Base-by-base conservation (phyloP, 2,888 invertebrate genomes). In the Cybosia mesomella region DNA sequence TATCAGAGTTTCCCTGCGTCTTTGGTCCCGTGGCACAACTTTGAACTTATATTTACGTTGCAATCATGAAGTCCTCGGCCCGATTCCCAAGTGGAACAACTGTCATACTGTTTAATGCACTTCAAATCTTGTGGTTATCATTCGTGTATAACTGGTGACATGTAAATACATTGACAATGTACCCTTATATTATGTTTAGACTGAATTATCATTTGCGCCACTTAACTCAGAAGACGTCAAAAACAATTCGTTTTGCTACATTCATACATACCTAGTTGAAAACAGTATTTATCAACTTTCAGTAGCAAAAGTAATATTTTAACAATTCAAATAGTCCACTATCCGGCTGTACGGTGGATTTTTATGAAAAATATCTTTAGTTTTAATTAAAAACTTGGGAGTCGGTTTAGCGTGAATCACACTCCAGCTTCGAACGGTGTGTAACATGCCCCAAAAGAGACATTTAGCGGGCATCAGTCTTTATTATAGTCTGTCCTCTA, bases 341-440 rank as follows among this genome's bases (percentile, higher is more conserved):
- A 79, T 68, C 70, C 71, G 72, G 72, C 72, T 74, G 71, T 66
- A 76, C 63, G 71, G 67, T 39, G 76, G 75, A 85, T 87, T 88
- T 90, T 88, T 86, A 80, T 80, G 70, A 73, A 81, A 83, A 85
- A 84, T 85, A 85, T 85, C 83, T 83, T 85, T 85, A 88, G 86
- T 89, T 92, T 91, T 92, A 92, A 92, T 92, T 91, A 91, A 91
- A 92, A 90, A 83, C 88, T 88, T 49, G 49, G 2, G 83, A 82
- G 82, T 83, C 65, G 77, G 78, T 85, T 80, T 82, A 81, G 79
- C 78, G 86, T 87, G 88, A 88, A 90, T 90, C 88, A 91, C 90
- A 88, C 87, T 86, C 89, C 86, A 80, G 76, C 85, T 81, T 79
- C 79, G 72, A 80, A 77, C 76, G 82, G 82, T 82, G 78, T 76